Conservation (phyloP, 2,113 vertebrate genomes). For the Tupaia chinensis region DNA sequence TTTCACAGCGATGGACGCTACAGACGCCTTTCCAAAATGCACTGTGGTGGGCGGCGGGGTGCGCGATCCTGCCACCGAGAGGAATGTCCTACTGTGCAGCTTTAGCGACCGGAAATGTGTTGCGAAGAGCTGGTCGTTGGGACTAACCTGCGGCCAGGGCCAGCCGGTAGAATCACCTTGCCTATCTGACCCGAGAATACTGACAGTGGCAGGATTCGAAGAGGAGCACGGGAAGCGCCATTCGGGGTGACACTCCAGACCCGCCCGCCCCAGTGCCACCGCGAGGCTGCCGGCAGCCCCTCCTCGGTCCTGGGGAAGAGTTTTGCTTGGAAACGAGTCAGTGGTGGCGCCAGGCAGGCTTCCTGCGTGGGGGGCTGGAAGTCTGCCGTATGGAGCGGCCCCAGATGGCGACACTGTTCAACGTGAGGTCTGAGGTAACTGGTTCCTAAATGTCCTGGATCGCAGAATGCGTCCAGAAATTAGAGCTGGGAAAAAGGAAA, state of each 20-base stretch:
- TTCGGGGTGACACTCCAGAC: slow-evolving; percentile 75
- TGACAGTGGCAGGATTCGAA: slow-evolving; percentile 81
- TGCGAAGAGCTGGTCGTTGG: slow-evolving; percentile 80
- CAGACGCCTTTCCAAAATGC: slow-evolving; percentile 78
- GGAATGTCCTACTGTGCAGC: slow-evolving; percentile 84
- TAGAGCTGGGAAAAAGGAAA: slow-evolving; percentile 86
- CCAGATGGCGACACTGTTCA: slow-evolving; percentile 90
- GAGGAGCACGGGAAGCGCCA: slow-evolving; percentile 84
- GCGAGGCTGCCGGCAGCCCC: slow-evolving; percentile 83
- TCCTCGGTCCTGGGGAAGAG: slow-evolving; percentile 86
- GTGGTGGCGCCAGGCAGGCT: slow-evolving; percentile 81
- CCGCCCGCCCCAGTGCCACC: slow-evolving; percentile 85
- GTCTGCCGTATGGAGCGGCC: slow-evolving; percentile 86
- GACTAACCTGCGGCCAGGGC: slow-evolving; percentile 67
- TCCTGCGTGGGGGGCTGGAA: slow-evolving; percentile 83
- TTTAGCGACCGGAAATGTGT: slow-evolving; percentile 72
- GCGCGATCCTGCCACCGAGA: slow-evolving; percentile 74
- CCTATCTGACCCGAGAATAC: slow-evolving; percentile 81
- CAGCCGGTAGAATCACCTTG: slow-evolving; percentile 58
- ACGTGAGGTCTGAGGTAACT: slow-evolving; percentile 94
- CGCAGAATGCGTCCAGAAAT: slow-evolving; percentile 89
- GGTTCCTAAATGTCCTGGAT: slow-evolving; percentile 93
- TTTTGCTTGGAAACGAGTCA: slow-evolving; percentile 80
- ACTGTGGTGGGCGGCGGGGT: slow-evolving; percentile 54
- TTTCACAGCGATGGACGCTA: slow-evolving; percentile 74